These are phyloP conservation scores for Notoglanidium macrostoma DNA, from an alignment of 2,797 vertebrate species.

Conservation along the genomic window DNA sequence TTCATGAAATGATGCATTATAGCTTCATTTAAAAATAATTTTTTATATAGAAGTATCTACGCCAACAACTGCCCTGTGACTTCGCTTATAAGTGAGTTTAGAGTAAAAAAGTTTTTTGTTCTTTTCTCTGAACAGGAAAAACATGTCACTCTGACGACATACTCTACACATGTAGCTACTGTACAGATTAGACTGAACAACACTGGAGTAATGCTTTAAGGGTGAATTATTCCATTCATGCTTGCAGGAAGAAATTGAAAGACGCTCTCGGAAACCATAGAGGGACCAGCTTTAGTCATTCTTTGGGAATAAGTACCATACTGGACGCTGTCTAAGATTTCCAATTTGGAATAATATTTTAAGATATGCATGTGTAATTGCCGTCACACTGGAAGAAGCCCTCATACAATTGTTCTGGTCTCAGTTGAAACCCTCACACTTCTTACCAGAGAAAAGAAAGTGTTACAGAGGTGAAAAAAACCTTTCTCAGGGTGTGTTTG, in stretches of 20 bases:
- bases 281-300: not conserved
- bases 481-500: constrained; percentile 40
- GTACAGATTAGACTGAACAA: not conserved
- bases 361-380: not conserved
- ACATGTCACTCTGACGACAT: not conserved
- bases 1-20: not conserved
- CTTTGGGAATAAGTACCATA: not conserved
- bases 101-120: not conserved
- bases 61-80: not conserved
- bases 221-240: not conserved
- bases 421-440: not conserved
- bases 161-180: not conserved
- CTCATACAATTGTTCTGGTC: not conserved
- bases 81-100: not conserved
- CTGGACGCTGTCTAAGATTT: not conserved
- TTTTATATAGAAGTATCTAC: not conserved
- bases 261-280: not conserved
- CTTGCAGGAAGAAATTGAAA: not conserved
- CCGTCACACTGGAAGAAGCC: not conserved
- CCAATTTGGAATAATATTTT: not conserved
- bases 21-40: not conserved
- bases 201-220: not conserved
- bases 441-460: not conserved
- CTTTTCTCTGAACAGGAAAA: not conserved
- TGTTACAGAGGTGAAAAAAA: not conserved